A percentile compares a stretch with the other conserved stretches of the same genome.
Conservation (phyloP, 2,113 vertebrate species). For the Myotis yumanensis region DNA sequence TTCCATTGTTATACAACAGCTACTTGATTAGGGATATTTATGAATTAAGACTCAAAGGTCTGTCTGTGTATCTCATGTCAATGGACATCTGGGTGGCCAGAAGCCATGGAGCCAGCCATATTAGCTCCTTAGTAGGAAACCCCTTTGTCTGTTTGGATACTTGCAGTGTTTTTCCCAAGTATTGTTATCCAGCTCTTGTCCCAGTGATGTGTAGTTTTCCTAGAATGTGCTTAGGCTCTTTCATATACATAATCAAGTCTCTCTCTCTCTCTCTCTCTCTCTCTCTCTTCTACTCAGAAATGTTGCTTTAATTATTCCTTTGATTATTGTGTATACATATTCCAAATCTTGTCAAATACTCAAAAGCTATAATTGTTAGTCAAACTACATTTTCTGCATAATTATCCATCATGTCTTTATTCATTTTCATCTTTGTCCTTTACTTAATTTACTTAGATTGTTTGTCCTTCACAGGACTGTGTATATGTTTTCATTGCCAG, state of each 20-base stretch:
- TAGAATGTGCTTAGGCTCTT: background rate
- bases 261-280: background rate
- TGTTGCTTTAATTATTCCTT: constrained; percentile 32
- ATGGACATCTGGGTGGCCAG: background rate
- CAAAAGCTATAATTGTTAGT: background rate
- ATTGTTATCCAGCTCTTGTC: background rate
- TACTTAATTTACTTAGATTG: background rate
- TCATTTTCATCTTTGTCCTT: background rate
- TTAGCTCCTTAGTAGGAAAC: background rate
- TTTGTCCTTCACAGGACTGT: background rate
- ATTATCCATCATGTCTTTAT: background rate
- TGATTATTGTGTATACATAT: background rate
- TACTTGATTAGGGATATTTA: background rate
- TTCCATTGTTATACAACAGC: background rate
- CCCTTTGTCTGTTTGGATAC: background rate
- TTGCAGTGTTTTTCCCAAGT: background rate
- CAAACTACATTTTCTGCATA: background rate
- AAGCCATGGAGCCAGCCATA: background rate
- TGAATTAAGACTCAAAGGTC: background rate
- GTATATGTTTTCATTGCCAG: background rate
- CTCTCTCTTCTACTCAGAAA: background rate
- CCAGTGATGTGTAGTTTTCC: background rate
- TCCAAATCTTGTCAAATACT: background rate
- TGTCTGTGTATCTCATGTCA: background rate
- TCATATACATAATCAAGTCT: background rate